Evolutionary conservation across 2,888 invertebrate genomes (phyloP), one percentile per base, ranked within the genome.

Genomic region (Microctonus hyperodae): DNA sequence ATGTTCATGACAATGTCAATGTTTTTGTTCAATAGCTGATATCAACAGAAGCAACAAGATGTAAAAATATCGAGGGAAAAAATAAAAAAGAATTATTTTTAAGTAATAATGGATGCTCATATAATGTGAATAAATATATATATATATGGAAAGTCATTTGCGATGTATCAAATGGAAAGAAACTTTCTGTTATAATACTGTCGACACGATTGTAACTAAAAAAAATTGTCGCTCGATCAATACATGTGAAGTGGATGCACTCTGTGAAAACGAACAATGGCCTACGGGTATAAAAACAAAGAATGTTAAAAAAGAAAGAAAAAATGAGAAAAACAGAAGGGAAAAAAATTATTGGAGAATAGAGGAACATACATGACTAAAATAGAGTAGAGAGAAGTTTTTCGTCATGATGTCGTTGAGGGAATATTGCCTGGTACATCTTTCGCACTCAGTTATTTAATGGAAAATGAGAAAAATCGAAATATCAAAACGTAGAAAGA

Each of bases 1-100:
- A 70, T 67, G 70, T 68, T 68, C 72, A 65, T 70, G 68, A 68
- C 67, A n/a, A 31, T 16, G 31, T 33, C n/a, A 13, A 16, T 55
- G 31, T 16, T 28, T 23, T 51, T 13, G 13, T 22, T 51, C 6
- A 2, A 10, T 51, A 51, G 10, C 35, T 35, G 35, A 35, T 35
- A 7, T 5, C 9, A 4, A 10, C 1, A 10, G 10, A 10, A 35
- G 35, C 10, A 35, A 35, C 35, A 35, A 35, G 10, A 35, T 35
- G 10, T 9, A 35, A 35, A 10, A 35, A 35, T 9, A 9, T 35
- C 35, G n/a, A n/a, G n/a, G n/a, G n/a, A n/a, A n/a, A n/a, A 9
- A 10, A 10, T 5, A 10, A 9, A 10, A 10, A 35, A 35, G 5
- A 35, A 5, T 10, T 9, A 35, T 35, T 35, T 10, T 35, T 35